Base-by-base conservation (phyloP, 2,113 vertebrate species). In the Sorex fumeus region DNA sequence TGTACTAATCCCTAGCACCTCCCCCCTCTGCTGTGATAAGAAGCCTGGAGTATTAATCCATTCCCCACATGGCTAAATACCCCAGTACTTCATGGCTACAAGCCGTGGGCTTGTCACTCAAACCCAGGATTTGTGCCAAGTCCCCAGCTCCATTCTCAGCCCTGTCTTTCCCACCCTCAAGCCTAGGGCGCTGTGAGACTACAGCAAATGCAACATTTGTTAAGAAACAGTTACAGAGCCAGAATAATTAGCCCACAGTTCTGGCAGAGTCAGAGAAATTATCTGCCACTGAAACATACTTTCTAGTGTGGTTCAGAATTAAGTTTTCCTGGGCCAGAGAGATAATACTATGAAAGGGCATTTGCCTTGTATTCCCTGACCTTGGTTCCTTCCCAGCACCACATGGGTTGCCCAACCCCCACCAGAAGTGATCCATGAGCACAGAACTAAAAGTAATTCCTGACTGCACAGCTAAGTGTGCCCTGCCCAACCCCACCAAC, bases 21-120 rank as follows among this genome's bases (percentile, higher is more conserved):
- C n/a, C n/a, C 70, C 32, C 16, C 16, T 84, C 78, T 28, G 64
- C 93, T 95, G 53, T 89, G 64, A 64, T 95, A 74, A 91, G 34
- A 67, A 67, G 62, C 77, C 76, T 87, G n/a, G 76, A 19, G 78
- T 66, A 72, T 88, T 79, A 86, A 47, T 86, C 72, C 9, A 18
- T 64, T 60, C 27, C 66, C 91, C 21, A 70, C 18, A 3, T n/a
- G n/a, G 64, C 70, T 79, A 67, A 75, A 82, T 57, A 21, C 62
- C 64, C 8, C 13, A 32, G n/a, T 88, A 25, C 69, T 60, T 62
- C 34, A 25, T 27, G n/a, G 88, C 87, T 67, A 70, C 34, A 93
- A 83, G 62, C 80, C 60, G 1, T 11, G n/a, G 30, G 6, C 71
- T 34, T 28, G 1, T 15, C 45, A 28, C 75, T 90, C 50, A 23